These are phyloP conservation scores for Crypturellus tataupa DNA, from an alignment of 2,797 vertebrate species.

Conservation along the genomic window DNA sequence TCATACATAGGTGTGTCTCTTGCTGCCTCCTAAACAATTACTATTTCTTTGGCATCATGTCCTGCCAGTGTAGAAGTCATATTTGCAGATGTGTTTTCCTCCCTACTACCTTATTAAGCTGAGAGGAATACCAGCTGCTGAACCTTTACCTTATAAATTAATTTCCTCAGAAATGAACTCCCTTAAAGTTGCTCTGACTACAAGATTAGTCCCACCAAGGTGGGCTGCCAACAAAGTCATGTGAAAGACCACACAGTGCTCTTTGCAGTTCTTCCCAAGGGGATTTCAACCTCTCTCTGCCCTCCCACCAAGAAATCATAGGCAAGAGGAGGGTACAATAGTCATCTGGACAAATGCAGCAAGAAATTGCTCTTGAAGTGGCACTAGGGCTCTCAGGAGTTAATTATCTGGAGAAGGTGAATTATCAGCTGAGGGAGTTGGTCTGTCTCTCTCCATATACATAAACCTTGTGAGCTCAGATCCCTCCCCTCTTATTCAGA, in stretches of 20 bases:
- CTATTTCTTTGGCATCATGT: not conserved
- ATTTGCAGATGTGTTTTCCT: not conserved
- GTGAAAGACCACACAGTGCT: accelerated
- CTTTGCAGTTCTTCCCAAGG: not conserved
- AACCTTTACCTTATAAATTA: not conserved
- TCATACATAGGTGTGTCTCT: accelerated
- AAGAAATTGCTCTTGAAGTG: not conserved
- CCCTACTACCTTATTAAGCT: not conserved
- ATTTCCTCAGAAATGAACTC: not conserved
- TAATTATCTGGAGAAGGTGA: not conserved
- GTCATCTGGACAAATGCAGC: not conserved
- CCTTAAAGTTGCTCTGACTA: accelerated
- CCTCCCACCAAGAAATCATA: not conserved
- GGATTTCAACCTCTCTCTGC: not conserved
- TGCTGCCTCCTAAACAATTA: not conserved
- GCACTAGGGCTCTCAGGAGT: not conserved
- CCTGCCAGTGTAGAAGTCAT: accelerated
- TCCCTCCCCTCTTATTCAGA: not conserved
- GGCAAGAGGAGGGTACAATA: not conserved
- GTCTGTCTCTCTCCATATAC: not conserved
- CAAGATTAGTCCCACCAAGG: accelerated
- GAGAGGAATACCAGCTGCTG: not conserved
- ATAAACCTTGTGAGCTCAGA: not conserved
- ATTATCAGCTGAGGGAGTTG: accelerated
- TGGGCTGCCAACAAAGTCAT: not conserved